Percentiles rank a stretch among this genome's conserved stretches.
Evolutionary conservation across 2,888 invertebrate genomes (phyloP).

Genomic region (Meiosimyza decipiens): DNA sequence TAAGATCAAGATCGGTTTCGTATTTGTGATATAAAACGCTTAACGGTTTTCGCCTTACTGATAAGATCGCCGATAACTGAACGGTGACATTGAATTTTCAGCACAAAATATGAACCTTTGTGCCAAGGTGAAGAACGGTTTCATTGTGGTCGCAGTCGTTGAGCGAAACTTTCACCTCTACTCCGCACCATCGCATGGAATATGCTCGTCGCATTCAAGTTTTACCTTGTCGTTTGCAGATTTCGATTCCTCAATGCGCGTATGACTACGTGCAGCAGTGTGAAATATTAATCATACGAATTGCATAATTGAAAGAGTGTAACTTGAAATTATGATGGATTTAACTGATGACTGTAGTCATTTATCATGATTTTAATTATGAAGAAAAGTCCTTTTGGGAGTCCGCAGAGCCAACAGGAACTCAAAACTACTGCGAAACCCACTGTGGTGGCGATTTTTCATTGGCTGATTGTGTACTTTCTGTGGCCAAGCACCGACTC

Average conservation of each 20-base stretch:
- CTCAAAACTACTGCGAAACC: slow-evolving; percentile 26
- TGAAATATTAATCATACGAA: not conserved
- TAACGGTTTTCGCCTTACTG: not conserved
- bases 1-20: too few species aligned
- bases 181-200: too few species aligned
- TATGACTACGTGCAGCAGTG: too few species aligned
- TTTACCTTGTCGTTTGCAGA: too few species aligned
- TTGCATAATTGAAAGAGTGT: not conserved
- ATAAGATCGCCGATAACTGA: not conserved
- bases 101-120: too few species aligned
- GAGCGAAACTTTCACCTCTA: too few species aligned
- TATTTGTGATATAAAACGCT: too few species aligned
- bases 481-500: slow-evolving; percentile 3
- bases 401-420: slow-evolving; percentile 20
- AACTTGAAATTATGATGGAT: slow-evolving; percentile 20
- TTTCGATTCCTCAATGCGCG: too few species aligned
- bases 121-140: too few species aligned
- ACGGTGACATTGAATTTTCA: not conserved
- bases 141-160: too few species aligned
- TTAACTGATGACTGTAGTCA: slow-evolving; percentile 45
- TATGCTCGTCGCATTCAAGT: too few species aligned
- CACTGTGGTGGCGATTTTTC: slow-evolving; percentile 20
- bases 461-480: not conserved
- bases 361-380: slow-evolving; percentile 48
- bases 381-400: slow-evolving; percentile 2